Evolutionary conservation across 2,113 vertebrate species (phyloP).

Genomic region (Tonatia bakeri): DNA sequence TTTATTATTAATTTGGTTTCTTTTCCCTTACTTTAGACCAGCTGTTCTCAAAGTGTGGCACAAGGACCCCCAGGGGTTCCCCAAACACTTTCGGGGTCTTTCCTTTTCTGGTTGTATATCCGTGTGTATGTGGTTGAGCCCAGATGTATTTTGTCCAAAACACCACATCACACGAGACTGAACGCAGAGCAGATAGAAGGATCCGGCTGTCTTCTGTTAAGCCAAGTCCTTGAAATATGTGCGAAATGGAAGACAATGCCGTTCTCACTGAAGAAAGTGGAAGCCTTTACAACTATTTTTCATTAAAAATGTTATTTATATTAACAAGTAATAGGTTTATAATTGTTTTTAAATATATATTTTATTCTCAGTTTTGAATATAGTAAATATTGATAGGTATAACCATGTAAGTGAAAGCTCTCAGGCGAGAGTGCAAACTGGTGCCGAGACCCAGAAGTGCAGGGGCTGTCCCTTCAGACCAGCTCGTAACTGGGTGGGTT

Average conservation of each 20-base stretch:
- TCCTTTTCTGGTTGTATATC: not conserved
- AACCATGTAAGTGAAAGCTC: not conserved
- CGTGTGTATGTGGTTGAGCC: not conserved
- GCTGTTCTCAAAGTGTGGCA: constrained; percentile 9
- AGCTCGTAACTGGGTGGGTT: not conserved
- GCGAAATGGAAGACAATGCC: not conserved
- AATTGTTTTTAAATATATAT: not conserved
- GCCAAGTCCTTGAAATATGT: not conserved
- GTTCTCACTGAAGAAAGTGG: not conserved
- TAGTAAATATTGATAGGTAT: not conserved
- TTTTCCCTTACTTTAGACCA: constrained; percentile 1
- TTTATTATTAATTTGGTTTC: not conserved
- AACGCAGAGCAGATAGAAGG: not conserved
- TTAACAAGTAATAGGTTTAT: not conserved
- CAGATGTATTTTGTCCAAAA: not conserved
- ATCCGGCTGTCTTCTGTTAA: not conserved
- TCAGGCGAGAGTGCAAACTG: not conserved
- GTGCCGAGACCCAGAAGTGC: not conserved
- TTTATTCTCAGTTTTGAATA: not conserved
- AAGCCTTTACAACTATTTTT: not conserved
- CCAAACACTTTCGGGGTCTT: not conserved
- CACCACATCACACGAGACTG: not conserved
- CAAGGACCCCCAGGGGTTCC: not conserved
- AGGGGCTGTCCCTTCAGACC: not conserved
- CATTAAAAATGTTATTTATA: not conserved